Percentiles rank a stretch among this genome's conserved stretches.
These are phyloP conservation scores for Oxyruncus cristatus DNA, from an alignment of 2,113 vertebrate species.

Conservation along the genomic window DNA sequence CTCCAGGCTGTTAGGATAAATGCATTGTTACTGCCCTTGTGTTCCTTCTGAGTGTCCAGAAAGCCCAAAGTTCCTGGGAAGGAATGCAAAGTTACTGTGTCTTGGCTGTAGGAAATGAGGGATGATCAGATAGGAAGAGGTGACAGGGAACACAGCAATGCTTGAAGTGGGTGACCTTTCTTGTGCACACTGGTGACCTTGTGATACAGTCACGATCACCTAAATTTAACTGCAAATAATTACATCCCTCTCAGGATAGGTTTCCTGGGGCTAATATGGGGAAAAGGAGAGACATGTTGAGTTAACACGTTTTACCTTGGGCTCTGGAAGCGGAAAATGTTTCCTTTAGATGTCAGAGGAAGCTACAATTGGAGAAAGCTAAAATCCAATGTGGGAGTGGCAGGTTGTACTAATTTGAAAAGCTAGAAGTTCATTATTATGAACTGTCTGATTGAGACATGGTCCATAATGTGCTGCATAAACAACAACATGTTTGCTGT, in stretches of 20 bases:
- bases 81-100: neutral
- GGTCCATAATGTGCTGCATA: neutral
- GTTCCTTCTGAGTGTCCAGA: neutral
- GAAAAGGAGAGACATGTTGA: fast-evolving
- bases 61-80: neutral
- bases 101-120: neutral
- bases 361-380: neutral
- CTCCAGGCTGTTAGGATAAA: neutral
- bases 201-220: neutral
- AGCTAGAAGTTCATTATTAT: neutral
- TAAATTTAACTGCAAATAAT: neutral
- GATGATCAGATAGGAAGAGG: neutral
- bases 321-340: neutral
- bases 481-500: neutral
- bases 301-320: neutral
- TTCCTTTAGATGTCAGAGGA: neutral
- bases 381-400: neutral
- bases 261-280: neutral
- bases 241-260: neutral
- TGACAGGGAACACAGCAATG: neutral
- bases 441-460: neutral
- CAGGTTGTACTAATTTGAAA: neutral
- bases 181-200: neutral
- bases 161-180: neutral
- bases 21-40: neutral